Evolutionary conservation across 1,140 invertebrate genomes (phyloP).

Genomic region (Portunus trituberculatus): DNA sequence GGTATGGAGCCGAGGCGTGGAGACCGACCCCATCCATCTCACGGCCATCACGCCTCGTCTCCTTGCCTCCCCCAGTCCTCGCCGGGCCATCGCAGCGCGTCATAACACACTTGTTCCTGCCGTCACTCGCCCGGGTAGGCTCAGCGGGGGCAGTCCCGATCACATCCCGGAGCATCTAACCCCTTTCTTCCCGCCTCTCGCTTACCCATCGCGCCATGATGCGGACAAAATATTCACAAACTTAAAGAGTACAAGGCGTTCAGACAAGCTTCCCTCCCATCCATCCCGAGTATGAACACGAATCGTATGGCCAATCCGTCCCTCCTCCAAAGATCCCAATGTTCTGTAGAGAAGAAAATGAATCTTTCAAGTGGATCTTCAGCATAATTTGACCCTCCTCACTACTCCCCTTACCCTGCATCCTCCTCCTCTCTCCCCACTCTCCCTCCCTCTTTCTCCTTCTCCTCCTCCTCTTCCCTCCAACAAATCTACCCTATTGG

Average conservation of each 20-base stretch:
- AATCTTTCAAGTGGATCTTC: not conserved
- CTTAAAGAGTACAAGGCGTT: not conserved
- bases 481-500: slow-evolving; percentile 11
- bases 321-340: not conserved
- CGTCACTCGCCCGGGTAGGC: slow-evolving; percentile 38
- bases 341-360: not conserved
- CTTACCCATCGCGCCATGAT: not conserved
- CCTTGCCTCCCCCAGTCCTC: slow-evolving; percentile 28
- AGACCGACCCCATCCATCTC: slow-evolving; percentile 52
- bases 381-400: not conserved
- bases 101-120: slow-evolving; percentile 46
- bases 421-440: not conserved
- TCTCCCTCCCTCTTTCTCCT: not conserved
- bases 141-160: slow-evolving; percentile 17
- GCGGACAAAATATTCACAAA: not conserved
- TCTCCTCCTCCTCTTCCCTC: not conserved
- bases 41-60: slow-evolving; percentile 45
- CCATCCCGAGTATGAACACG: too few species aligned
- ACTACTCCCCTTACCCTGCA: not conserved
- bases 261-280: not conserved
- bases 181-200: not conserved
- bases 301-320: too few species aligned
- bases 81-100: slow-evolving; percentile 32
- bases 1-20: slow-evolving; percentile 7
- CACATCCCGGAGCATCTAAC: not conserved